Evolutionary conservation across 2,113 vertebrate species (phyloP).

Genomic region (Hippocampus comes): DNA sequence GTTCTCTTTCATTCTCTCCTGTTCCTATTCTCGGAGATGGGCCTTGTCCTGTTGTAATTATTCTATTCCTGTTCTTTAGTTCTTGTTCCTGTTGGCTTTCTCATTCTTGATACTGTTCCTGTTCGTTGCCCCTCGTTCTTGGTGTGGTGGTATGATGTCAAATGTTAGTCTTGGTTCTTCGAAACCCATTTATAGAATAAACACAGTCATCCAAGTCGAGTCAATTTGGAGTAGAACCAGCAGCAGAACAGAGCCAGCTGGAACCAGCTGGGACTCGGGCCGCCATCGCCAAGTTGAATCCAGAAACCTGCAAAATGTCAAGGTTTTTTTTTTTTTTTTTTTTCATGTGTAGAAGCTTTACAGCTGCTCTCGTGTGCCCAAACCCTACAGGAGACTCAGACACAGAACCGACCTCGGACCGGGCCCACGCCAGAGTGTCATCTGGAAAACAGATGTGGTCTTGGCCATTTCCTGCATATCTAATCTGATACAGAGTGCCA

Average conservation of each 20-base stretch:
- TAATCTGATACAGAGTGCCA: not conserved
- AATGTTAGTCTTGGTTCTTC: not conserved
- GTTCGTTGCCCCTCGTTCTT: not conserved
- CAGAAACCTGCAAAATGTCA: not conserved
- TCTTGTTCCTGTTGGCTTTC: not conserved
- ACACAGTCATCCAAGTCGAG: not conserved
- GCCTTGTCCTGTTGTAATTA: no score
- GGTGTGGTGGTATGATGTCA: not conserved
- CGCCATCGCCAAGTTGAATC: not conserved
- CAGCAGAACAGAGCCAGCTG: not conserved
- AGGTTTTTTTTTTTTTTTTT: not conserved
- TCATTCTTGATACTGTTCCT: not conserved
- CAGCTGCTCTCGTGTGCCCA: not conserved
- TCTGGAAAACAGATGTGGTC: constrained; percentile 4
- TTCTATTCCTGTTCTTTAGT: not conserved
- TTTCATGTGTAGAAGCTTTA: not conserved
- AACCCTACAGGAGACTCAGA: not conserved
- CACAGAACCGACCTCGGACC: not conserved
- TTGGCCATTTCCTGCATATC: not conserved
- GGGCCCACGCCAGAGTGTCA: not conserved
- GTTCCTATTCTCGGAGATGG: no score
- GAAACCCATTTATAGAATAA: not conserved
- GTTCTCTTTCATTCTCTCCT: not conserved
- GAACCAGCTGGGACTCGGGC: not conserved
- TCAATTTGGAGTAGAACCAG: not conserved